Evolutionary conservation across 2,113 vertebrate species (phyloP), one percentile per base, ranked within the genome.

Genomic region (Phoxinus phoxinus): DNA sequence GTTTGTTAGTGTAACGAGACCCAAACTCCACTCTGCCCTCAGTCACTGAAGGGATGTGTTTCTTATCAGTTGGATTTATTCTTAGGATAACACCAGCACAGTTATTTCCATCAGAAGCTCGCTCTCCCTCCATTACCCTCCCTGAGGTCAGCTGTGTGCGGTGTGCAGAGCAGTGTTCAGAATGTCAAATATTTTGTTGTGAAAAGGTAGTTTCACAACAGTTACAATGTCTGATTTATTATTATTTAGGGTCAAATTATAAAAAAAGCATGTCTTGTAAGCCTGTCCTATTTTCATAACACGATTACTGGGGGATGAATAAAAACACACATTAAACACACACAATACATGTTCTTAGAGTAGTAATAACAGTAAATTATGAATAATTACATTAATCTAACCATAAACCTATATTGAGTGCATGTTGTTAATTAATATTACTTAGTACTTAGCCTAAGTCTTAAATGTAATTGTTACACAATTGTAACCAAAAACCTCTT

Each of bases 111-210:
- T 72, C 23, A 59, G 46, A 84, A 89, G 23, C 72, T 85, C 72
- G 25, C 69, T 67, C 37, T 80, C 81, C 10, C n/a, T 25, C 17
- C 4, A 1, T 51, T 63, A 85, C 35, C 69, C 63, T 41, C 8
- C 69, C 56, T 86, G 30, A 82, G 87, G 77, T 82, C 71, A 81
- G 71, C 35, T 17, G 48, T 63, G 44, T 41, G 37, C 10, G 69
- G 44, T 67, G 25, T 74, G 30, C 32, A 19, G 46, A 27, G 10
- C 4, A 65, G 73, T 6, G 30, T 37, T 81, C 58, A 86, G 30
- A 85, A 83, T 85, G 19, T 53, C 19, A 85, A 83, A 41, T 71
- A 81, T 89, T 48, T 48, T 69, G 81, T 86, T 87, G 81, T 59
- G 48, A 81, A 76, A 73, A 56, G 23, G 19, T 85, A 4, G 74